Conservation (phyloP, 37 sponge, comb jelly and placozoan genomes). For the Aplysina aerophoba region DNA sequence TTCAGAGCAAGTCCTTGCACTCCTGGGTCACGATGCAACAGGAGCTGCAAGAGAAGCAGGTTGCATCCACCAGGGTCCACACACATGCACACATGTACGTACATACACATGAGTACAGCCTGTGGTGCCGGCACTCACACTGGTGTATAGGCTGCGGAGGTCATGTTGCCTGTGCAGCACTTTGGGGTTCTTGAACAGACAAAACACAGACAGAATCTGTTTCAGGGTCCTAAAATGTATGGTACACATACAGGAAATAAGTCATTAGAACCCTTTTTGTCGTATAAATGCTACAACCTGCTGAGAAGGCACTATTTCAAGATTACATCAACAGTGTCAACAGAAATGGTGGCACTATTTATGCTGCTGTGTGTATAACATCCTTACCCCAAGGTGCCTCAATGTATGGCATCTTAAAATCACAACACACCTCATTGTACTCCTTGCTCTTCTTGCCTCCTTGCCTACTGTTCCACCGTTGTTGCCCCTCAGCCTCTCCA, state of each 20-base stretch:
- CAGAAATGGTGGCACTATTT: no score
- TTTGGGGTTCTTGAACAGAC: slow-evolving; percentile 78
- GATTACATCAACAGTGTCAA: no score
- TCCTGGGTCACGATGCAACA: slow-evolving; percentile 68
- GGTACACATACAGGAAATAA: not conserved
- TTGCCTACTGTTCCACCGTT: not conserved
- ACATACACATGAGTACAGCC: slow-evolving; percentile 36
- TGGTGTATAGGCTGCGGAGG: slow-evolving; percentile 58
- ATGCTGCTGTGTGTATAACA: not conserved
- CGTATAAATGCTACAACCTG: no score
- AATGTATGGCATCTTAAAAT: not conserved
- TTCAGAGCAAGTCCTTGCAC: slow-evolving; percentile 79
- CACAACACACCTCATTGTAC: not conserved
- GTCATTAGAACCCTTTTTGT: no score
- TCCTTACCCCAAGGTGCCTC: not conserved
- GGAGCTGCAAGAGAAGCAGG: slow-evolving; percentile 50
- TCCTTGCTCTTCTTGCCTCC: not conserved
- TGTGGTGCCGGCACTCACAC: not conserved
- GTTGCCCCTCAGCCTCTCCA: slow-evolving; percentile 63
- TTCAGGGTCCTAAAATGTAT: slow-evolving; percentile 71
- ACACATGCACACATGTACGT: not conserved
- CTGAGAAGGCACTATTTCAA: no score
- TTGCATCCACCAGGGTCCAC: not conserved
- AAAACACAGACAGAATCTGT: slow-evolving; percentile 69
- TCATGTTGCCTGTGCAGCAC: slow-evolving; percentile 69